Conservation (phyloP, 2,113 vertebrate genomes). For the Telmatochromis brichardi region DNA sequence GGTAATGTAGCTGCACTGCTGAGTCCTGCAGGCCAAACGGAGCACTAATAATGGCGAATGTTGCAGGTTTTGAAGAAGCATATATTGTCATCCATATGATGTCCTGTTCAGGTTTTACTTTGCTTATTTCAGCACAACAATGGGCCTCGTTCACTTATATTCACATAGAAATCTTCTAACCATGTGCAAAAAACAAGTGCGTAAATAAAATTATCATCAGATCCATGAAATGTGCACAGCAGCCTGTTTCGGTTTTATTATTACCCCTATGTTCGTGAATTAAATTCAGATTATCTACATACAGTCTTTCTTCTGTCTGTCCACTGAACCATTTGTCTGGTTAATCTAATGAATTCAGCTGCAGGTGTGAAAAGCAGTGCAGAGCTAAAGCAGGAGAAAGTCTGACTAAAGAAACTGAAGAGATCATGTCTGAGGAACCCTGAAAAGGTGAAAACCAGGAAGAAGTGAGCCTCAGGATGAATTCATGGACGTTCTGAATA, state of each 20-base stretch:
- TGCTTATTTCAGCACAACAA: not conserved
- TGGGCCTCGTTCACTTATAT: not conserved
- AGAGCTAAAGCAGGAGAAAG: not conserved
- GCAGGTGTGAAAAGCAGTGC: not conserved
- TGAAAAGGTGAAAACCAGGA: not conserved
- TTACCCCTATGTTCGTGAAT: fast-evolving
- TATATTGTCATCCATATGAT: not conserved
- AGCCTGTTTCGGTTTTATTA: not conserved
- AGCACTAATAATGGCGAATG: not conserved
- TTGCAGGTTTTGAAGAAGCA: not conserved
- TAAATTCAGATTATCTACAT: not conserved
- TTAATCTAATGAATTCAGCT: not conserved
- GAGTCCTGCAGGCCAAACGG: not conserved
- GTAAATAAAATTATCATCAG: not conserved
- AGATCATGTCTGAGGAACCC: not conserved
- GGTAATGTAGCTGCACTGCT: not conserved
- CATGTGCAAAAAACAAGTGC: not conserved
- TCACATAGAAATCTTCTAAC: not conserved
- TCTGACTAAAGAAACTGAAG: not conserved
- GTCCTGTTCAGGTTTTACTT: not conserved
- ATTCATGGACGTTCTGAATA: not conserved
- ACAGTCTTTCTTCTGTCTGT: not conserved
- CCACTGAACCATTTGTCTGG: not conserved
- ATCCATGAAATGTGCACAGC: not conserved
- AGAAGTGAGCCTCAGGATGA: not conserved